Base-by-base conservation (phyloP, 1,140 invertebrate species). In the Rhynchophorus ferrugineus region DNA sequence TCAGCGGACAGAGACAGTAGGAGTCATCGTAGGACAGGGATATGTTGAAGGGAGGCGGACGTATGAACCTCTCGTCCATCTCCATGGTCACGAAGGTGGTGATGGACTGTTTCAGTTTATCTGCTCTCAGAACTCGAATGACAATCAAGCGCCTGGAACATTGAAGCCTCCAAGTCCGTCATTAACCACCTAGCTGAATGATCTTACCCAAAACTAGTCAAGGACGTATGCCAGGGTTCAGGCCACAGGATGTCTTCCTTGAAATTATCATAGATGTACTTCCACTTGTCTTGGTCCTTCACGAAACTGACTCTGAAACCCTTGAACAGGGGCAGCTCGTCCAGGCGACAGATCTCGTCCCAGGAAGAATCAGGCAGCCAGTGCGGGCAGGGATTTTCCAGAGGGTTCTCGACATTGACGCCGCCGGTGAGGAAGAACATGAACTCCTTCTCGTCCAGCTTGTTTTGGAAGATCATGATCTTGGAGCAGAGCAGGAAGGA, bases 1-100 rank as follows among this genome's bases (percentile, higher is more conserved):
- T 80, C 16, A 98, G 71, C 0, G 93, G 93, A n/a, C 82, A 81
- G 2, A 83, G 68, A 50, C 79, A 85, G 49, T 81, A 86, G 1
- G 91, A 94, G 66, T 96, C 91, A 6, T 74, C 77, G 67, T 84
- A 96, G 0, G 89, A 90, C 65, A 85, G 84, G 0, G 76, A 72
- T 1, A 97, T 83, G 68, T 95, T 87, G 70, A 96, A 95, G 1
- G 86, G 81, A 2, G 91, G 91, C 3, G 91, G 89, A 8, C 83
- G 81, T 1, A 91, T 81, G 68, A 85, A 96, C 64, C 85, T 82
- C 35, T 74, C 68, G 1, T 91, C 91, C 66, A 96, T 78, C 65
- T 84, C 78, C 33, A 73, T 68, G 58, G 81, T 77, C 2, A 89
- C 77, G 60, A 83, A 85, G 52, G 75, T 72, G 7, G 73, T 75